A percentile compares a stretch with the other conserved stretches of the same genome.
Conservation (phyloP, 1,140 invertebrate species). For the Helicoverpa zea region DNA sequence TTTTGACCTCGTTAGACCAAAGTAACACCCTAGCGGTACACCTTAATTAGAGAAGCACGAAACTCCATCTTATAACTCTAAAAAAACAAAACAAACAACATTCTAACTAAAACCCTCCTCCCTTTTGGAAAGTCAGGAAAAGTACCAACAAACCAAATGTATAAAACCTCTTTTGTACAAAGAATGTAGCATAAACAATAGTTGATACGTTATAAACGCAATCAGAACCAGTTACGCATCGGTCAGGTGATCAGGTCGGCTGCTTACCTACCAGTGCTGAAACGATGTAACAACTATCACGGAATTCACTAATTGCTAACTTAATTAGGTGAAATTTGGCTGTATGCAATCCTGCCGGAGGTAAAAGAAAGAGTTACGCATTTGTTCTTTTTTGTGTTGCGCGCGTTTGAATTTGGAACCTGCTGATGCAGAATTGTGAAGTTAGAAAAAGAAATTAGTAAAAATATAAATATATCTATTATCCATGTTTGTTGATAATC, state of each 20-base stretch:
- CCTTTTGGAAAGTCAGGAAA: no score
- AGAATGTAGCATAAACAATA: slow-evolving; percentile 30
- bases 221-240: slow-evolving; percentile 31
- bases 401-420: not conserved
- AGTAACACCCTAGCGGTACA: not conserved
- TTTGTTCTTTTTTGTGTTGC: slow-evolving; percentile 4
- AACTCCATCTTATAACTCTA: not conserved
- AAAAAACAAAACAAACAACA: not conserved
- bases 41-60: not conserved
- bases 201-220: slow-evolving; percentile 1
- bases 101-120: no score
- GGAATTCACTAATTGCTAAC: slow-evolving; percentile 33
- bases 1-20: not conserved
- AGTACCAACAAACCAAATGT: not conserved
- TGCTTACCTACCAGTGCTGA: slow-evolving; percentile 34
- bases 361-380: slow-evolving; percentile 12
- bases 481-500: no score
- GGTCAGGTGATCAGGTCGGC: slow-evolving; percentile 34
- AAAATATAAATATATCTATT: no score
- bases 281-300: slow-evolving; percentile 40
- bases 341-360: slow-evolving; percentile 6
- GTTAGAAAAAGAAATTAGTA: not conserved
- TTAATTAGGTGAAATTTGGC: slow-evolving; percentile 38
- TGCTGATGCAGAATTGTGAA: not conserved
- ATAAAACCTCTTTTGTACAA: not conserved